A percentile compares a stretch with the other conserved stretches of the same genome.
phyloP scores from a whole-genome alignment of 2,888 invertebrate genomes.

The Agonum fuliginosum region DNA sequence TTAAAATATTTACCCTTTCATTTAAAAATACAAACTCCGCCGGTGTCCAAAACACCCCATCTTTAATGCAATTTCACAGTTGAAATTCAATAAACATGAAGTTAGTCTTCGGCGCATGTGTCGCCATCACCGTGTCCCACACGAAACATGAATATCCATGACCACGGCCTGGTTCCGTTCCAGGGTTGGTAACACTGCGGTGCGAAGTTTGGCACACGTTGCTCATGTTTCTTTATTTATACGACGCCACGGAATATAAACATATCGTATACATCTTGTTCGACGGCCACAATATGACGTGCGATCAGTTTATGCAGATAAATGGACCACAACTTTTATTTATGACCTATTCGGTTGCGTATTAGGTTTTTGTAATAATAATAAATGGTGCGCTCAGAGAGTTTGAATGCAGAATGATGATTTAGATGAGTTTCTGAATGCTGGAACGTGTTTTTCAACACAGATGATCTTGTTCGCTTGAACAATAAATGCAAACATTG shows the following conservation, averaged over 20 bases:
- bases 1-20: background rate
- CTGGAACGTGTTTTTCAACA: too few relatives aligned
- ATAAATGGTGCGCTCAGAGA: conserved; percentile 2
- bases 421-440: too few relatives aligned
- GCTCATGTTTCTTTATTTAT: conserved; percentile 43
- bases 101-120: conserved; percentile 24
- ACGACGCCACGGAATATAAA: conserved; percentile 38
- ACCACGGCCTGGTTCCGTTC: conserved; percentile 10
- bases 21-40: background rate
- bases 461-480: too few relatives aligned
- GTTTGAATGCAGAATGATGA: too few relatives aligned
- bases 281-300: conserved; percentile 48
- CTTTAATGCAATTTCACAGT: conserved; percentile 37
- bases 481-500: too few relatives aligned
- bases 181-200: conserved; percentile 22
- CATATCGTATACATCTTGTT: conserved; percentile 50
- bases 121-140: conserved; percentile 30
- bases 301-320: conserved; percentile 43
- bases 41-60: background rate
- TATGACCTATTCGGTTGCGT: conserved; percentile 19
- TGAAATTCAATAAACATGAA: conserved; percentile 42
- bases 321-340: conserved; percentile 42
- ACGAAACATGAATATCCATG: conserved; percentile 54
- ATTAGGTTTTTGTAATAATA: conserved; percentile 27
- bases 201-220: conserved; percentile 35